phyloP scores from a whole-genome alignment of 2,797 vertebrate species.

The Urosaurus nigricauda region DNA sequence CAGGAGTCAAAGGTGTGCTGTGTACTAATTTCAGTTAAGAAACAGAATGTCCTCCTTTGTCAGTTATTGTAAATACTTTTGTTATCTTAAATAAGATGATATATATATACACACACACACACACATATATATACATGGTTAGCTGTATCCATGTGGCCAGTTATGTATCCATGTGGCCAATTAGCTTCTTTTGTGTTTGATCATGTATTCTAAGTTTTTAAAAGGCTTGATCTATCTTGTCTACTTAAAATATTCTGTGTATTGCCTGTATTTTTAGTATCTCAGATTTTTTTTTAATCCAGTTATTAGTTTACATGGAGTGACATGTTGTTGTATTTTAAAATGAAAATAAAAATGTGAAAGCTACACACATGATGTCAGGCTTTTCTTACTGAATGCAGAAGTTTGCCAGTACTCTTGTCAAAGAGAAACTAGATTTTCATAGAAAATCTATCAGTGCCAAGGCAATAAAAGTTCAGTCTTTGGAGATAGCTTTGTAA shows the following conservation, averaged over 20 bases:
- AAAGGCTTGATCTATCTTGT: not conserved
- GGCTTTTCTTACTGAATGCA: not conserved
- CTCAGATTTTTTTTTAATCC: constrained; percentile 3
- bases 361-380: not conserved
- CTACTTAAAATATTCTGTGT: not conserved
- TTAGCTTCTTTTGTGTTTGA: not conserved
- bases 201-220: not conserved
- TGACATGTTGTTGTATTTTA: too few relatives aligned
- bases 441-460: not conserved
- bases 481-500: not conserved
- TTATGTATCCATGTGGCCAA: too few relatives aligned
- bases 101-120: not conserved
- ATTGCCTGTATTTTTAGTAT: not conserved
- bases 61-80: not conserved
- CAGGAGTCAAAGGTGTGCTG: not conserved
- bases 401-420: not conserved
- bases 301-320: not conserved
- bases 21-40: not conserved
- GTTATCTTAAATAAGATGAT: not conserved
- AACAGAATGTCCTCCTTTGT: not conserved
- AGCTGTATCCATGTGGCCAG: too few relatives aligned
- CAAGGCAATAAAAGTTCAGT: not conserved
- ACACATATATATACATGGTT: too few relatives aligned
- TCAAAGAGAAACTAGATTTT: not conserved
- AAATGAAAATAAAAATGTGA: not conserved